Percentiles rank a stretch among this genome's conserved stretches.
These are phyloP conservation scores for Pyrgus malvae DNA, from an alignment of 2,888 invertebrate genomes.

Conservation along the genomic window DNA sequence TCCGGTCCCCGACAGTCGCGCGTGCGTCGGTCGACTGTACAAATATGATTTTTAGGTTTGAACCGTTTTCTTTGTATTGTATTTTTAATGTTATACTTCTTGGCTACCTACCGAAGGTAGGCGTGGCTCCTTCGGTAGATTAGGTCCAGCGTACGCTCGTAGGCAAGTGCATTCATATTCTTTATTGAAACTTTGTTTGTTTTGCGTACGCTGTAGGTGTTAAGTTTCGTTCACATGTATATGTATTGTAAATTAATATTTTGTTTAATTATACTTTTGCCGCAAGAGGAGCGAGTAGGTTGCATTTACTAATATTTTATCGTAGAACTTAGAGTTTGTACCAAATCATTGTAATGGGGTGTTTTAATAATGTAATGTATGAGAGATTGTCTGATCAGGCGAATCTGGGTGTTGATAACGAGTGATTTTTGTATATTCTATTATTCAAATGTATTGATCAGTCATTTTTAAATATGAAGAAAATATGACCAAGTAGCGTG, in stretches of 20 bases:
- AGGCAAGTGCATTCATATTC: neutral
- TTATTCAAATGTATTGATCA: neutral
- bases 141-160: conserved; percentile 2
- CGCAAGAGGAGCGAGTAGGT: conserved; percentile 61
- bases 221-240: conserved; percentile 50
- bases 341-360: conserved; percentile 67
- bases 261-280: conserved; percentile 46
- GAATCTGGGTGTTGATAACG: neutral
- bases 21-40: conserved; percentile 21
- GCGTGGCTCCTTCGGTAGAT: neutral
- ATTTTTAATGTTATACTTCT: conserved; percentile 26
- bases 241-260: conserved; percentile 64
- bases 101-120: conserved; percentile 12
- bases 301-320: conserved; percentile 81
- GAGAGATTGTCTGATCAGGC: neutral
- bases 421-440: neutral
- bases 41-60: conserved; percentile 28
- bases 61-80: conserved; percentile 15
- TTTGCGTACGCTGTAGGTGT: conserved; percentile 25
- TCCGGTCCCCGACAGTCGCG: neutral
- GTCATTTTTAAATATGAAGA: too few species aligned
- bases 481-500: neutral
- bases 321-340: conserved; percentile 72
- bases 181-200: conserved; percentile 10
- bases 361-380: conserved; percentile 39